Evolutionary conservation across 2,888 invertebrate genomes (phyloP), one percentile per base, ranked within the genome.

Genomic region (Nyleta sp.): DNA sequence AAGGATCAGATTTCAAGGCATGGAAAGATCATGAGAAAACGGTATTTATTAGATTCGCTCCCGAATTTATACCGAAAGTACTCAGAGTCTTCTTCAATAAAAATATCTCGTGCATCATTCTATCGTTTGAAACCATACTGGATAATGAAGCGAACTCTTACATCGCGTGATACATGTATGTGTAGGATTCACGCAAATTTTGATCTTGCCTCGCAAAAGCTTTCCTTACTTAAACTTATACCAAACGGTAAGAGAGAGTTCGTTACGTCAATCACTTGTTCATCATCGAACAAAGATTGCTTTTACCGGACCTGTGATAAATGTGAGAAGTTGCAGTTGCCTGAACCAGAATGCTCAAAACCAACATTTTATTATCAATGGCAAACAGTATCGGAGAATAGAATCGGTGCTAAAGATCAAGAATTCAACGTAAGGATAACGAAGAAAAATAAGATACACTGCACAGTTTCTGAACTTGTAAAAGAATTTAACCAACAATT

Each of bases 101-200:
- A 60, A 48, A 28, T 68, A 15, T 62, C 75, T 13, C 46, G 55
- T 5, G 22, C 67, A 38, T 62, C 38, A n/a, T 75, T 75, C 33
- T 68, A 68, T 31, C 42, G 40, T 0, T 40, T 53, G 1, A 53
- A 48, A 22, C 68, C 62, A 1, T 75, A 68, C 48, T 76, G 76
- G 76, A 52, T 76, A 38, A 44, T 64, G 11, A 48, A 52, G 11
- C 60, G 62, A 20, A 24, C 48, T 33, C 15, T 70, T 22, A 52
- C 64, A 13, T 48, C 31, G 7, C 64, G 76, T 0, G 76, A 76
- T 44, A 76, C 70, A 11, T 62, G 48, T 52, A 15, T 71, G 70
- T 77, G 71, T 42, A 77, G 52, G 48, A 35, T 33, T 15, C 71
- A 77, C 44, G 59, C 53, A 6, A 77, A 70, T 38, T 67, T 76